phyloP scores from a whole-genome alignment of 92 coral and sea anemone genomes.

The Umimayanthus chanpuru region DNA sequence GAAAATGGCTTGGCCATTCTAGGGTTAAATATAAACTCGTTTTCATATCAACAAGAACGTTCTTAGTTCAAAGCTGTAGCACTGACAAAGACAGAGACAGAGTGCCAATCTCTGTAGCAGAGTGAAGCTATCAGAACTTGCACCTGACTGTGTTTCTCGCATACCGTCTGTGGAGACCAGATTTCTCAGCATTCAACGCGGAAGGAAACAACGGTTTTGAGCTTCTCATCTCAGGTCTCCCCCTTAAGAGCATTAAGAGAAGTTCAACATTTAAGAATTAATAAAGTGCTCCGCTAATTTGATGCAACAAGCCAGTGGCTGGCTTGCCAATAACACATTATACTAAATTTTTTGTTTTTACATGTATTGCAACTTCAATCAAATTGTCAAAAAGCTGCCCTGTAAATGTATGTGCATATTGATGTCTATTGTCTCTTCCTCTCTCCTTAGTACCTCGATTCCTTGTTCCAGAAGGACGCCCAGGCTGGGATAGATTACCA shows the following conservation, averaged over 20 bases:
- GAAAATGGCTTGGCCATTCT: too few relatives aligned
- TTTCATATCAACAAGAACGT: background rate
- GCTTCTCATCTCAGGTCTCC: background rate
- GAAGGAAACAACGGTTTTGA: background rate
- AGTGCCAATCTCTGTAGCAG: too few relatives aligned
- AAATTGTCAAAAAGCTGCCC: background rate
- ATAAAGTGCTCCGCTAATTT: too few relatives aligned
- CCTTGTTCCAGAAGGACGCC: slow-evolving; percentile 87
- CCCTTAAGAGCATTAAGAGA: background rate
- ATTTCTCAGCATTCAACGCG: too few relatives aligned
- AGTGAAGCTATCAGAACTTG: too few relatives aligned
- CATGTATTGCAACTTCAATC: background rate
- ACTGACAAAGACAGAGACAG: background rate
- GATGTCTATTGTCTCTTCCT: background rate
- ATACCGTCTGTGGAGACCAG: too few relatives aligned
- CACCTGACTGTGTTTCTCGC: too few relatives aligned
- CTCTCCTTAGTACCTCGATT: slow-evolving; percentile 74
- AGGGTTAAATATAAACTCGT: too few relatives aligned
- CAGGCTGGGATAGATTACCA: slow-evolving; percentile 93
- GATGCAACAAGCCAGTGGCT: background rate
- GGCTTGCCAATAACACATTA: too few relatives aligned
- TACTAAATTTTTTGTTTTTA: too few relatives aligned
- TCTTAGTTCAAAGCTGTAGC: background rate
- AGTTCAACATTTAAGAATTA: background rate
- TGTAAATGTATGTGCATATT: background rate